Percentiles rank a stretch among this genome's conserved stretches.
Conservation (phyloP, 1,140 invertebrate genomes). For the Diplogasteroides magnus region DNA sequence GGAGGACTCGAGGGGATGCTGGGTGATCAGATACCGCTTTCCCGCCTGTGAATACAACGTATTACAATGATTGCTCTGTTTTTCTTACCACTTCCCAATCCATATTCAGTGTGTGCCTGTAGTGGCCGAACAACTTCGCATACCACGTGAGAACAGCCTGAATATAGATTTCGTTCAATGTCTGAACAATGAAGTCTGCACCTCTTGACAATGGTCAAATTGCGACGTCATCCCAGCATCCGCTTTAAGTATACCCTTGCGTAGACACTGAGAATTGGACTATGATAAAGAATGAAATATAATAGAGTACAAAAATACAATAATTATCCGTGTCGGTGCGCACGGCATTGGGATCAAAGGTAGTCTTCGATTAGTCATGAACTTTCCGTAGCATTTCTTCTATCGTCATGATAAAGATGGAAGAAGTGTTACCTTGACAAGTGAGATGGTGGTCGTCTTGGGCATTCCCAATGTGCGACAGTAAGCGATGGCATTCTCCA, state of each 20-base stretch:
- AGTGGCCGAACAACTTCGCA: conserved; percentile 22
- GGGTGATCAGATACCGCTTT: conserved; percentile 12
- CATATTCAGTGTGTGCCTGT: neutral
- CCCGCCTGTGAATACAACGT: neutral
- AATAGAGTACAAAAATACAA: no score
- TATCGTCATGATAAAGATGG: no score
- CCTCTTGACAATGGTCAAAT: neutral
- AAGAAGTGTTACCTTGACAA: no score
- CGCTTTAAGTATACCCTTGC: conserved; percentile 10
- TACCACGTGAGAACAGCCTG: conserved; percentile 20
- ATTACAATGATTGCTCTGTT: neutral
- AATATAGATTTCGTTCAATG: neutral
- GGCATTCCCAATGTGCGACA: conserved; percentile 17
- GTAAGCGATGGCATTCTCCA: conserved; percentile 12
- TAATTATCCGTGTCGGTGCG: no score
- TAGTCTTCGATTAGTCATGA: no score
- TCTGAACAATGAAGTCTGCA: neutral
- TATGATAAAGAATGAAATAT: conserved; percentile 7
- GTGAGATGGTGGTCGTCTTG: neutral
- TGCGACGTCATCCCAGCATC: conserved; percentile 9
- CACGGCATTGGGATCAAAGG: no score
- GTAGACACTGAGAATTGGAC: conserved; percentile 3
- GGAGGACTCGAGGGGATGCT: conserved; percentile 15
- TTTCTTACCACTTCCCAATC: neutral
- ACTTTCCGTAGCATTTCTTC: no score